phyloP scores from a whole-genome alignment of 2,888 invertebrate genomes.

The Mimas tiliae region DNA sequence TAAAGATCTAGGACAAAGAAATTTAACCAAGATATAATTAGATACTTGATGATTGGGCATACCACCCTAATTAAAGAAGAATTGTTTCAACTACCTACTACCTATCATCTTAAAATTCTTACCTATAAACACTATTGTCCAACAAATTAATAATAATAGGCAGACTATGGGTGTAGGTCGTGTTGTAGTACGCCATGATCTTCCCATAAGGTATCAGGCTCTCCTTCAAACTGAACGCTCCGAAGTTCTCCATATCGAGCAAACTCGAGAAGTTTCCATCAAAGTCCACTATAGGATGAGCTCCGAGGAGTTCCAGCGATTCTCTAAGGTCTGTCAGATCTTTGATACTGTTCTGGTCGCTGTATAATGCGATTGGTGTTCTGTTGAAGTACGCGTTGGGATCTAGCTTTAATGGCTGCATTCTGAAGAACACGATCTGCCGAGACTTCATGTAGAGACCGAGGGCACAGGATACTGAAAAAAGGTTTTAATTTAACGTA shows the following conservation, averaged over 20 bases:
- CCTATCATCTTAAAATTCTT: slow-evolving; percentile 43
- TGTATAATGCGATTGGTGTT: slow-evolving; percentile 86
- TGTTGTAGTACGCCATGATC: slow-evolving; percentile 89
- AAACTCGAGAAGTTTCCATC: slow-evolving; percentile 88
- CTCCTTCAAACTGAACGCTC: slow-evolving; percentile 86
- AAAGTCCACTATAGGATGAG: slow-evolving; percentile 79
- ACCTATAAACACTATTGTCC: slow-evolving; percentile 89
- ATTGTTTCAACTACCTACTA: background rate
- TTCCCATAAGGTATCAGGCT: slow-evolving; percentile 82
- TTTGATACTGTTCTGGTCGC: slow-evolving; percentile 72
- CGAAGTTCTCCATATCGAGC: slow-evolving; percentile 87
- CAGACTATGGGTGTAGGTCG: slow-evolving; percentile 91
- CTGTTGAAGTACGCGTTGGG: slow-evolving; percentile 85
- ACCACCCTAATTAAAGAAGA: background rate
- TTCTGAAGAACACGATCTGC: slow-evolving; percentile 86
- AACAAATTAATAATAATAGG: slow-evolving; percentile 90
- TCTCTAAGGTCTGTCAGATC: slow-evolving; percentile 68
- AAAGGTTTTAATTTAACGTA: slow-evolving; percentile 12
- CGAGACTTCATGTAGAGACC: slow-evolving; percentile 87
- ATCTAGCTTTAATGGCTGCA: slow-evolving; percentile 86
- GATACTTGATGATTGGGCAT: background rate
- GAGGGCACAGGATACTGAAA: slow-evolving; percentile 86
- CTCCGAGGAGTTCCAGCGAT: slow-evolving; percentile 69
- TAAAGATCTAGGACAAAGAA: too few species aligned
- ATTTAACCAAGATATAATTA: background rate